Evolutionary conservation across 1,140 invertebrate species (phyloP).

Genomic region (Drosophila sproati): DNA sequence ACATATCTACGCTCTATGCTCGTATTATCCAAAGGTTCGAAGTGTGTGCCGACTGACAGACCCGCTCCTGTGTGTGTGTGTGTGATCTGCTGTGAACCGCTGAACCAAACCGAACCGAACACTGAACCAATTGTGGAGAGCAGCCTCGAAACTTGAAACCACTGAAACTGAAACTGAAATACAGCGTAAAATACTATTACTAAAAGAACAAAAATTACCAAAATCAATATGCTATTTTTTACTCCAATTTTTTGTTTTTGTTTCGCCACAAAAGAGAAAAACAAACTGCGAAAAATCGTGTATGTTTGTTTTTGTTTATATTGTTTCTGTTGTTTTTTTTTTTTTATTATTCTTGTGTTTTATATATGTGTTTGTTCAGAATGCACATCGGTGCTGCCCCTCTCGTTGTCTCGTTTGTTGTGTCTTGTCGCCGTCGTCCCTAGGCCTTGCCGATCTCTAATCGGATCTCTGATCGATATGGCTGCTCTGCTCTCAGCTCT

Average conservation of each 20-base stretch:
- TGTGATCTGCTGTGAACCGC: constrained; percentile 58
- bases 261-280: neutral
- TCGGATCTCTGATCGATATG: constrained; percentile 33
- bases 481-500: constrained; percentile 38
- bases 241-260: constrained; percentile 19
- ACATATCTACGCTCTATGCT: constrained; percentile 80
- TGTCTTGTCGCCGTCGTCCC: constrained; percentile 62
- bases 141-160: constrained; percentile 29
- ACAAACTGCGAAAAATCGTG: constrained; percentile 61
- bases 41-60: constrained; percentile 66
- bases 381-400: constrained; percentile 69
- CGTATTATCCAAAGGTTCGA: constrained; percentile 82
- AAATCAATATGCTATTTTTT: constrained; percentile 38
- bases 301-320: constrained; percentile 53
- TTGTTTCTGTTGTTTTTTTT: too few relatives aligned
- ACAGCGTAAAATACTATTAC: constrained; percentile 38
- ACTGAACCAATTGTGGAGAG: constrained; percentile 36
- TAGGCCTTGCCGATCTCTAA: constrained; percentile 49
- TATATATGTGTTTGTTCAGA: constrained; percentile 76
- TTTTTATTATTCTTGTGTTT: neutral
- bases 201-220: constrained; percentile 25
- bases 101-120: constrained; percentile 36
- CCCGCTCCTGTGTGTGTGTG: constrained; percentile 33
- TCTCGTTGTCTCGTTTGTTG: neutral
- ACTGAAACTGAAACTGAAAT: constrained; percentile 36